Percentiles rank a stretch among this genome's conserved stretches.
Evolutionary conservation across 2,888 invertebrate genomes (phyloP).

Genomic region (Hymenopus coronatus): DNA sequence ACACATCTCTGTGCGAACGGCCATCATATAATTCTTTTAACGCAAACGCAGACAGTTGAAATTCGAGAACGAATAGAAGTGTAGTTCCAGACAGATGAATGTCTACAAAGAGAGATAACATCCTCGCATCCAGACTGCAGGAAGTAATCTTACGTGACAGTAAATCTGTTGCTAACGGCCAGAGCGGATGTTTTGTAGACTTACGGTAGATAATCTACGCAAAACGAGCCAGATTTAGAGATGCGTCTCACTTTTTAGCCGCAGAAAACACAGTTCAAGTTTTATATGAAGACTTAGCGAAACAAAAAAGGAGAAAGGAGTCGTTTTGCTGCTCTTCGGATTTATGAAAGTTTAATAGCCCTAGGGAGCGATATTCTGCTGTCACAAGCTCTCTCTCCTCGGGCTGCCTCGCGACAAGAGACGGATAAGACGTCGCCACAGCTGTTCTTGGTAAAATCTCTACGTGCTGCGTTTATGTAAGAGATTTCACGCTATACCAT

Average conservation of each 20-base stretch:
- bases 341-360: conserved; percentile 15
- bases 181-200: background rate
- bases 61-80: background rate
- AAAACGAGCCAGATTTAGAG: background rate
- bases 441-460: background rate
- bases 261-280: background rate
- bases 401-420: background rate
- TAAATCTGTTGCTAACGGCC: background rate
- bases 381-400: background rate
- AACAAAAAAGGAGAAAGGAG: background rate
- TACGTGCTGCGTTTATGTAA: background rate
- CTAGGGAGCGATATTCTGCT: background rate
- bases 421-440: too few species aligned
- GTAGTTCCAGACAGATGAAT: background rate
- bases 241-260: background rate
- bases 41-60: background rate
- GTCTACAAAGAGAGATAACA: background rate
- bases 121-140: background rate
- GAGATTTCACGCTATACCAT: background rate
- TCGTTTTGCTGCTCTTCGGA: background rate
- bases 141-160: background rate
- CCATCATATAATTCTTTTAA: too few species aligned
- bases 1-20: too few species aligned
- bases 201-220: background rate
- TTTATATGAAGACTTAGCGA: background rate